These are phyloP conservation scores for Diarsia dahlii DNA, from an alignment of 2,888 invertebrate genomes.

Conservation along the genomic window DNA sequence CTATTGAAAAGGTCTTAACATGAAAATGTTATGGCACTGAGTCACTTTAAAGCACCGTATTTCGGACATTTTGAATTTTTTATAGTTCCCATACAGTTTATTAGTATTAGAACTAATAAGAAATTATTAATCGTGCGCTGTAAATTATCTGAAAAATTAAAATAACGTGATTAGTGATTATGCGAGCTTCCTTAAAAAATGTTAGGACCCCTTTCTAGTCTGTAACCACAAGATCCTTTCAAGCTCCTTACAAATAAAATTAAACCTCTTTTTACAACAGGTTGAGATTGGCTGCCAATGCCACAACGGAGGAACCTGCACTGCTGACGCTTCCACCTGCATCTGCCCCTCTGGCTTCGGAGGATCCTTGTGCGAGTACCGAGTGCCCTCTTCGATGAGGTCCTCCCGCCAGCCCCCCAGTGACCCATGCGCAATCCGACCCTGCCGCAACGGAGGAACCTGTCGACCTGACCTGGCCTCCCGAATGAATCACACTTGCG, in stretches of 20 bases:
- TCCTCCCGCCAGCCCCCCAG: conserved; percentile 75
- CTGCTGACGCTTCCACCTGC: conserved; percentile 89
- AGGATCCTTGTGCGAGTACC: conserved; percentile 84
- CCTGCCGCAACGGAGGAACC: conserved; percentile 95
- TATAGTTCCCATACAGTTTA: not conserved
- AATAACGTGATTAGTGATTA: not conserved
- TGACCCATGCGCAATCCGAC: conserved; percentile 91
- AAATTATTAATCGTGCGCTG: not conserved
- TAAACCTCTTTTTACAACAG: conserved; percentile 6
- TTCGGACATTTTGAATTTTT: not conserved
- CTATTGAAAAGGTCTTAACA: not conserved
- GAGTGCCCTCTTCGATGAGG: conserved; percentile 70
- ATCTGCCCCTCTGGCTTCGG: conserved; percentile 86
- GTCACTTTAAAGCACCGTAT: not conserved
- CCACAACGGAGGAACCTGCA: conserved; percentile 92
- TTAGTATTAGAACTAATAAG: not conserved
- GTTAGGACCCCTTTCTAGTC: not conserved
- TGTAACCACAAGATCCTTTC: not conserved
- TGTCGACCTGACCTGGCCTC: conserved; percentile 90
- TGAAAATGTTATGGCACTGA: not conserved
- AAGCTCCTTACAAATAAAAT: not conserved
- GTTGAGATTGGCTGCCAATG: conserved; percentile 90
- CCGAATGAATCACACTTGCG: conserved; percentile 92
- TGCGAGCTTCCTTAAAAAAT: not conserved
- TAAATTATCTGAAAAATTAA: not conserved